A percentile compares a stretch with the other conserved stretches of the same genome.
These are phyloP conservation scores for Strigamia maritima DNA, from an alignment of 2,888 invertebrate species.

Conservation along the genomic window DNA sequence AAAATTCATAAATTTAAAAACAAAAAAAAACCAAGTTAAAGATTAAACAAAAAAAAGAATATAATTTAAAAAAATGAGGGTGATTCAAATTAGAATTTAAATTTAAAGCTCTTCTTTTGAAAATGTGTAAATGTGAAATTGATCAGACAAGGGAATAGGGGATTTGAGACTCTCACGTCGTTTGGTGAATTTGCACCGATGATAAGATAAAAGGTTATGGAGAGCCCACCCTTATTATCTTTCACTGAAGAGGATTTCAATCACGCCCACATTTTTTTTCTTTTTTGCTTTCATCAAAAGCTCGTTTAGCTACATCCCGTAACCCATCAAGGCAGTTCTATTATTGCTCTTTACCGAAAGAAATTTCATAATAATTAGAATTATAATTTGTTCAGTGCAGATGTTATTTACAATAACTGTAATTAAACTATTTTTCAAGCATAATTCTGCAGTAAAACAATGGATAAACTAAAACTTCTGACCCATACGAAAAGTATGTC, in stretches of 20 bases:
- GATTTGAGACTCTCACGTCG: constrained; percentile 29
- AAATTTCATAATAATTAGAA: constrained; percentile 8
- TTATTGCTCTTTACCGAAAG: constrained; percentile 1
- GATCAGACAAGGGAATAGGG: constrained; percentile 25
- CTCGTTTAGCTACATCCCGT: constrained; percentile 34
- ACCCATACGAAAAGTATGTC: not conserved
- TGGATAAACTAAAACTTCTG: not conserved
- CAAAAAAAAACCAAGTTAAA: not conserved
- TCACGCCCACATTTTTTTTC: constrained; percentile 30
- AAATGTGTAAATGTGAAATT: constrained; percentile 35
- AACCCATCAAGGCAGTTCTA: not conserved
- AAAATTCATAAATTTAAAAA: constrained; percentile 13
- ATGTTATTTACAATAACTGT: not conserved
- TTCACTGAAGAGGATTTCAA: constrained; percentile 33
- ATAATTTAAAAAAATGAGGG: not conserved
- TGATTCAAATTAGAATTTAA: constrained; percentile 17
- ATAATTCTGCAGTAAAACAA: not conserved
- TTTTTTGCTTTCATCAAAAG: constrained; percentile 38
- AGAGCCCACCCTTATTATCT: constrained; percentile 34
- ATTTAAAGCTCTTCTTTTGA: constrained; percentile 7
- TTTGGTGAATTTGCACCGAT: constrained; percentile 34
- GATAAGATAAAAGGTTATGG: constrained; percentile 32
- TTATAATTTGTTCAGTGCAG: not conserved
- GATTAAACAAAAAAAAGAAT: not conserved
- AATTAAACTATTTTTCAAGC: not conserved